These are phyloP conservation scores for Bos javanicus DNA, from an alignment of 2,113 vertebrate genomes.

Conservation along the genomic window DNA sequence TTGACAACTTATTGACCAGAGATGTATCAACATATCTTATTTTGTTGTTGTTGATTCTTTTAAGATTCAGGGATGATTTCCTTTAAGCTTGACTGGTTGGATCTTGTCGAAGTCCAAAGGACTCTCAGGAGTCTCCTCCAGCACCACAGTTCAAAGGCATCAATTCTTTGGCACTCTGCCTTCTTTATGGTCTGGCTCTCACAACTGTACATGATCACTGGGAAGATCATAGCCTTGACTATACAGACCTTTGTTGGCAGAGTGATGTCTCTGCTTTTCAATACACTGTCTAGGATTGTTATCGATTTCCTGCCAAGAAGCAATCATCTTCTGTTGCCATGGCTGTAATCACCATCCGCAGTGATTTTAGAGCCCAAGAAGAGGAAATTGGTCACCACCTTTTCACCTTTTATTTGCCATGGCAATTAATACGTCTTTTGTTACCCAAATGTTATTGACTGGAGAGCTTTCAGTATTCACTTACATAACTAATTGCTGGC, in stretches of 20 bases:
- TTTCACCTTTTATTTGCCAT: too few species aligned
- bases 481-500: background rate
- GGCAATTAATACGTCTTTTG: background rate
- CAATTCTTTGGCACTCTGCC: background rate
- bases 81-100: background rate
- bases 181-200: rapidly evolving
- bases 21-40: background rate
- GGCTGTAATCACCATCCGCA: background rate
- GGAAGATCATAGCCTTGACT: background rate
- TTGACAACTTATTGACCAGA: background rate
- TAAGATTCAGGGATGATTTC: background rate
- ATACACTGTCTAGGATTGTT: background rate
- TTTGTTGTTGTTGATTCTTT: background rate
- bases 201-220: background rate
- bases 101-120: background rate
- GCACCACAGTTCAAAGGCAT: background rate
- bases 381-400: too few species aligned
- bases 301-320: rapidly evolving
- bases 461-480: background rate
- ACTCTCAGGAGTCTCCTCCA: background rate
- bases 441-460: background rate
- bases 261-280: background rate
- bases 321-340: rapidly evolving
- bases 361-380: too few species aligned
- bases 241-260: background rate